phyloP scores from a whole-genome alignment of 2,888 invertebrate species.

The Macaria notata region DNA sequence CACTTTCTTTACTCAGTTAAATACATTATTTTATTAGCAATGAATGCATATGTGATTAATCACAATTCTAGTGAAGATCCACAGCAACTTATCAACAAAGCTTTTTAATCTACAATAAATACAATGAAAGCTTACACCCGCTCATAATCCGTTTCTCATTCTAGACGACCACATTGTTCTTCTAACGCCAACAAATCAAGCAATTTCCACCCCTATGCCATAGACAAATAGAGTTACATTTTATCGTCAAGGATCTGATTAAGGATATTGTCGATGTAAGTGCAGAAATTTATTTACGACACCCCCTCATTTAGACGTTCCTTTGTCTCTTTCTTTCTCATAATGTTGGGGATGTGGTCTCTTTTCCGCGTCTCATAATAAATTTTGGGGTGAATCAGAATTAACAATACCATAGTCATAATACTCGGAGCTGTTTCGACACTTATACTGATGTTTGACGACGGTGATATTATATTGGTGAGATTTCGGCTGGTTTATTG shows the following conservation, averaged over 20 bases:
- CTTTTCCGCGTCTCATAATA: slow-evolving; percentile 55
- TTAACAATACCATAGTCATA: slow-evolving; percentile 70
- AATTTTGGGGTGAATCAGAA: slow-evolving; percentile 68
- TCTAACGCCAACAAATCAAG: slow-evolving; percentile 33
- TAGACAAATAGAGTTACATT: slow-evolving; percentile 32
- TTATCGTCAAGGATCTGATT: slow-evolving; percentile 37
- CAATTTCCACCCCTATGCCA: slow-evolving; percentile 38
- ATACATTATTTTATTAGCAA: too few relatives aligned
- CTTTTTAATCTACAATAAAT: slow-evolving; percentile 60
- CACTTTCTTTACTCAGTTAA: too few relatives aligned
- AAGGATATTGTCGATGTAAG: slow-evolving; percentile 63
- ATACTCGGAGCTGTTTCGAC: slow-evolving; percentile 62
- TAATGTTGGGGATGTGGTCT: slow-evolving; percentile 42
- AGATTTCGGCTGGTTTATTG: slow-evolving; percentile 37
- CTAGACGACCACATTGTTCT: slow-evolving; percentile 59
- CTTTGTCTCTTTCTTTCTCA: slow-evolving; percentile 51
- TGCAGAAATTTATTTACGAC: slow-evolving; percentile 70
- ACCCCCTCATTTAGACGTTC: slow-evolving; percentile 67
- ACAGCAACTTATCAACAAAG: slow-evolving; percentile 39
- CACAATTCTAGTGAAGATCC: too few relatives aligned
- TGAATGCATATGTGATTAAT: too few relatives aligned
- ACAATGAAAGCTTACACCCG: slow-evolving; percentile 60
- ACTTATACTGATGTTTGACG: slow-evolving; percentile 54
- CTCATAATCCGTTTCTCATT: slow-evolving; percentile 62
- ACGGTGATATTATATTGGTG: slow-evolving; percentile 44